Conservation (phyloP, 1,140 invertebrate genomes). For the Saxidomus purpurata region DNA sequence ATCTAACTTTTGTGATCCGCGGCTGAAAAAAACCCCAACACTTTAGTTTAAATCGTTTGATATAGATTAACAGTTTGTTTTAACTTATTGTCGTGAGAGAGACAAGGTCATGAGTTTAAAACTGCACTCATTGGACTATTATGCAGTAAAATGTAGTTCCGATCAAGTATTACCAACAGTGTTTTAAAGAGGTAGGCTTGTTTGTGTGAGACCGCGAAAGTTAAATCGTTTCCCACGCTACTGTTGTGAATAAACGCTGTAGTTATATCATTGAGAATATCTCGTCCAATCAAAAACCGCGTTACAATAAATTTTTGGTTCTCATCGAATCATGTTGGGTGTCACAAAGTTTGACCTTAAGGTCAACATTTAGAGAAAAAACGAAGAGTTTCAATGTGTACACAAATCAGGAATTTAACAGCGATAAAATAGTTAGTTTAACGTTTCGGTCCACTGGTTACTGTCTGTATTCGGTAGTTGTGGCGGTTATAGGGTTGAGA, state of each 20-base stretch:
- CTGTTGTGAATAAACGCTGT: conserved; percentile 52
- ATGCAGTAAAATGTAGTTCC: too few species aligned
- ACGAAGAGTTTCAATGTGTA: conserved; percentile 32
- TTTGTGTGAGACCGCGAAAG: conserved; percentile 19
- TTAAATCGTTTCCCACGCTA: conserved; percentile 42
- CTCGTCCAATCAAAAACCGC: conserved; percentile 34
- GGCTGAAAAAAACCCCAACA: too few species aligned
- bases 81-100: too few species aligned
- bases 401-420: conserved; percentile 48
- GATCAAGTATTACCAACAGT: background rate
- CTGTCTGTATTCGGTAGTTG: background rate
- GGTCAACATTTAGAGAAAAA: conserved; percentile 43
- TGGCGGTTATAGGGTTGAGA: background rate
- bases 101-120: too few species aligned
- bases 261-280: conserved; percentile 57
- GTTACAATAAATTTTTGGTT: conserved; percentile 27
- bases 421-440: conserved; percentile 53
- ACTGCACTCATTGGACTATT: too few species aligned
- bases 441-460: conserved; percentile 41
- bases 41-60: too few species aligned
- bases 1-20: too few species aligned
- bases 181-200: background rate
- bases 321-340: conserved; percentile 30
- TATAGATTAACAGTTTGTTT: too few species aligned
- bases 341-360: conserved; percentile 37